phyloP scores from a whole-genome alignment of 2,888 invertebrate species.

The Eupithecia abbreviata region DNA sequence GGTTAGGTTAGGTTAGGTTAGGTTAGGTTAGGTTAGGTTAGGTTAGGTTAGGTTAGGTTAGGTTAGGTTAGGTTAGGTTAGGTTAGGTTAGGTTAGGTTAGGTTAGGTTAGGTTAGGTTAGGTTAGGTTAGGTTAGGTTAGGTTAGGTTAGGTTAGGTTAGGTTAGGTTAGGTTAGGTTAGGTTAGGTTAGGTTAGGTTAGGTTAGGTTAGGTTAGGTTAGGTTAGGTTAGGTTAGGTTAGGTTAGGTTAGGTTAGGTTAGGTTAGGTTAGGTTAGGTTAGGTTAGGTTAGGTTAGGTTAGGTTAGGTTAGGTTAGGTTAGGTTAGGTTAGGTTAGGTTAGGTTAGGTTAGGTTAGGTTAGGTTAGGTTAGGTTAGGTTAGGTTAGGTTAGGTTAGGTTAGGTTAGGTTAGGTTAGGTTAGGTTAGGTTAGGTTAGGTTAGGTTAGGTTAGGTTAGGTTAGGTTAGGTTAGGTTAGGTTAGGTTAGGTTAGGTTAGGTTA shows the following conservation, averaged over 20 bases:
- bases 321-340: constrained; percentile 16
- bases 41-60: too few species aligned
- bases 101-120: too few species aligned
- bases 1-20: too few species aligned
- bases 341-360: constrained; percentile 16
- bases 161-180: too few species aligned
- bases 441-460: constrained; percentile 16
- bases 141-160: too few species aligned
- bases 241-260: constrained; percentile 16
- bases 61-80: too few species aligned
- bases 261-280: constrained; percentile 16
- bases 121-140: too few species aligned
- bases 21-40: too few species aligned
- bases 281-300: constrained; percentile 16
- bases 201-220: constrained; percentile 16
- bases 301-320: constrained; percentile 16
- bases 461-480: constrained; percentile 16
- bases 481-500: constrained; percentile 15
- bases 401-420: constrained; percentile 16
- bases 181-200: constrained; percentile 16
- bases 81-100: too few species aligned
- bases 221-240: constrained; percentile 16
- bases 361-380: constrained; percentile 16
- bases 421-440: constrained; percentile 16
- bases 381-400: constrained; percentile 16